Evolutionary conservation across 2,888 invertebrate species (phyloP).

Genomic region (Caenorhabditis sp.): DNA sequence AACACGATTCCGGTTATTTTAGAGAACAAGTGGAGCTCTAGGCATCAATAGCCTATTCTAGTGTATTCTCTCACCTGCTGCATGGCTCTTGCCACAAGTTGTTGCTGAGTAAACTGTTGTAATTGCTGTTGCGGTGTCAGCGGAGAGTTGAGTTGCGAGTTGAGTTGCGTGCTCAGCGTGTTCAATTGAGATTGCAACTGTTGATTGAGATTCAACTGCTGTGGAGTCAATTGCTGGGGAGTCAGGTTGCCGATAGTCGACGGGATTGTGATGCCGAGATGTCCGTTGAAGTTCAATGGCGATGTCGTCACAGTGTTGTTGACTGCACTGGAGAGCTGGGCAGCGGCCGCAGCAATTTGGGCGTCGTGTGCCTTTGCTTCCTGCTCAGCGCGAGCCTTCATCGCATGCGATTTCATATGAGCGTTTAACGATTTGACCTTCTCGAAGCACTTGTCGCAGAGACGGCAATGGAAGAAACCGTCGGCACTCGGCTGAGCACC

Average conservation of each 20-base stretch:
- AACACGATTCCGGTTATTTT: neutral
- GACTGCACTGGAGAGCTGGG: constrained; percentile 51
- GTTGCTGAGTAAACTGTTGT: constrained; percentile 58
- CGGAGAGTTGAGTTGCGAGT: constrained; percentile 46
- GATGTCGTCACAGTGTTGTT: constrained; percentile 28
- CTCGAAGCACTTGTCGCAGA: constrained; percentile 82
- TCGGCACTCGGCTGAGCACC: constrained; percentile 82
- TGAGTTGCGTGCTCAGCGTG: constrained; percentile 47
- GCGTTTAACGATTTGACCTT: constrained; percentile 92
- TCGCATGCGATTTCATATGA: constrained; percentile 97
- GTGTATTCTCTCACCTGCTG: constrained; percentile 47
- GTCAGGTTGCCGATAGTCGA: constrained; percentile 53
- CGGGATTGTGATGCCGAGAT: constrained; percentile 57
- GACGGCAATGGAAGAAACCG: constrained; percentile 82
- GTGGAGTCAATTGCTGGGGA: constrained; percentile 63
- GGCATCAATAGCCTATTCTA: neutral
- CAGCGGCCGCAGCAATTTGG: constrained; percentile 56
- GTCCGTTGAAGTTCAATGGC: constrained; percentile 51
- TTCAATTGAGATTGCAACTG: constrained; percentile 49
- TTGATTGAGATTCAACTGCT: constrained; percentile 46
- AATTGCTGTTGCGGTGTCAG: constrained; percentile 65
- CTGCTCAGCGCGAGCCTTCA: constrained; percentile 82
- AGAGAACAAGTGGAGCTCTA: neutral
- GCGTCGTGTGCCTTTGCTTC: constrained; percentile 78
- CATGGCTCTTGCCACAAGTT: constrained; percentile 61